Conservation (phyloP, 2,113 vertebrate species). For the Copsychus sechellarum region DNA sequence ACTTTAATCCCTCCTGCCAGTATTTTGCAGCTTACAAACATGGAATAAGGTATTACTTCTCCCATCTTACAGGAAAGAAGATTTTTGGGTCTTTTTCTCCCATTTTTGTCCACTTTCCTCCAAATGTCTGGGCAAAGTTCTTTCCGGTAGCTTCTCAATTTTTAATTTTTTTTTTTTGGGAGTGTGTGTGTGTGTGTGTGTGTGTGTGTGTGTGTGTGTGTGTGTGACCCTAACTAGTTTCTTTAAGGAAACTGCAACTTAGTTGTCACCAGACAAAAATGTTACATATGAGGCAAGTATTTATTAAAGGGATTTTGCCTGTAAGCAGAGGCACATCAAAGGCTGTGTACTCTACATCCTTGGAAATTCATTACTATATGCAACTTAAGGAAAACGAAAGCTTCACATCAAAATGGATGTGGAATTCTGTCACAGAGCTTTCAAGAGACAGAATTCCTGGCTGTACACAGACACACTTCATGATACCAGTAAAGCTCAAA, state of each 20-base stretch:
- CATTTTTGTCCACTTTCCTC: not conserved
- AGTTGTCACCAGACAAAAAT: not conserved
- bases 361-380: not conserved
- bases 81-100: fast-evolving
- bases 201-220: too few relatives aligned
- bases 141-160: not conserved
- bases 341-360: not conserved
- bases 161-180: not conserved
- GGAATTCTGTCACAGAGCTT: not conserved
- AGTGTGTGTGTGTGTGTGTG: too few relatives aligned
- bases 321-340: not conserved
- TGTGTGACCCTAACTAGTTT: not conserved
- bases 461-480: not conserved
- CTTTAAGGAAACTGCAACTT: not conserved
- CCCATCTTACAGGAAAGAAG: not conserved
- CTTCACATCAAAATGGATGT: not conserved
- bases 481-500: not conserved
- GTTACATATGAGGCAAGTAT: not conserved
- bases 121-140: not conserved
- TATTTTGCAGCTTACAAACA: not conserved
- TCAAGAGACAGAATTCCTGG: not conserved
- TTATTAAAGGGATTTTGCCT: not conserved
- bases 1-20: not conserved
- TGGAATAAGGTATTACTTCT: not conserved
- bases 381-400: not conserved